Evolutionary conservation across 2,797 vertebrate species (phyloP).

Genomic region (Silurus lanzhouensis): DNA sequence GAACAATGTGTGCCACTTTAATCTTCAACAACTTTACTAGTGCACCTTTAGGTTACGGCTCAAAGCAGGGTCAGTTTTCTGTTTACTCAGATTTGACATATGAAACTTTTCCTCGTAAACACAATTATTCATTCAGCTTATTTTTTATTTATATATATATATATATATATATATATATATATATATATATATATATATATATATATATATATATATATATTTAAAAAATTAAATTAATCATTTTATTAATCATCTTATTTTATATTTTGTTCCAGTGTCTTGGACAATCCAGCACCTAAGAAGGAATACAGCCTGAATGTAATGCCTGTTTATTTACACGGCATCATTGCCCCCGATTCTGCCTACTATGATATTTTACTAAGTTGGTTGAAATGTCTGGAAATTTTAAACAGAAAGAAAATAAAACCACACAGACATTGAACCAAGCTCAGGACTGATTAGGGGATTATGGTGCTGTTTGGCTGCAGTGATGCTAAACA

Average conservation of each 20-base stretch:
- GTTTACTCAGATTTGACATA: background rate
- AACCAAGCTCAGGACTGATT: background rate
- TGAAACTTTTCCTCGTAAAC: background rate
- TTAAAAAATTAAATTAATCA: too few relatives aligned
- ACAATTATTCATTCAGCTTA: background rate
- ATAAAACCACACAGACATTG: background rate
- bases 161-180: too few relatives aligned
- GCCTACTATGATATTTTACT: background rate
- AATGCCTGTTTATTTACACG: background rate
- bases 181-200: too few relatives aligned
- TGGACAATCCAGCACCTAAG: background rate
- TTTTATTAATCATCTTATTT: too few relatives aligned
- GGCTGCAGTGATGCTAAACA: background rate
- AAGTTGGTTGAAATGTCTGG: too few relatives aligned
- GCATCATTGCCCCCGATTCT: background rate
- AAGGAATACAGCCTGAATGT: background rate
- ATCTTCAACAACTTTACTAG: background rate
- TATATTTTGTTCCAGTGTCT: background rate
- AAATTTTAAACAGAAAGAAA: background rate
- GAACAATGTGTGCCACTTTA: background rate
- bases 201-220: too few relatives aligned
- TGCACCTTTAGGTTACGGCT: background rate
- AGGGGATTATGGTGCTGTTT: background rate
- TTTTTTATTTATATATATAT: too few relatives aligned
- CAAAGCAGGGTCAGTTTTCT: background rate